phyloP scores from a whole-genome alignment of 2,113 vertebrate genomes.

The Gyps fulvus region DNA sequence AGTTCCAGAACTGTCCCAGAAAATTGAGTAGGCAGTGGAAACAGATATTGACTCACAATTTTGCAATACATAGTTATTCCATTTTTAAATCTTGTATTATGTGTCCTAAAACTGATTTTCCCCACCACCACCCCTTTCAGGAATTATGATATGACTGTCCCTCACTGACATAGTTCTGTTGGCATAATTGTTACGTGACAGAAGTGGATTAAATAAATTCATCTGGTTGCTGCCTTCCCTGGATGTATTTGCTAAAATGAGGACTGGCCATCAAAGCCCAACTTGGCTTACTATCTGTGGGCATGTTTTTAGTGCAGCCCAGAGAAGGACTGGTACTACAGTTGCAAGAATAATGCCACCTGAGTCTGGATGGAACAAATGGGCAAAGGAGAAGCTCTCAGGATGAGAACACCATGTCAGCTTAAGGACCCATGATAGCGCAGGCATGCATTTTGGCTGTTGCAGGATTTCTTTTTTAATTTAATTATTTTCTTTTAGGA shows the following conservation, averaged over 20 bases:
- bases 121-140: not conserved
- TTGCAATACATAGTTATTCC: not conserved
- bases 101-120: not conserved
- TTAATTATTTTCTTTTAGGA: conserved; percentile 65
- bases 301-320: not conserved
- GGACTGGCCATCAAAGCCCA: not conserved
- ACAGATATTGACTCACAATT: not conserved
- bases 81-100: not conserved
- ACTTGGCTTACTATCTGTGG: not conserved
- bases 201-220: not conserved
- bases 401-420: not conserved
- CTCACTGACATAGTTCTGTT: not conserved
- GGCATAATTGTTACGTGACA: not conserved
- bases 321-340: not conserved
- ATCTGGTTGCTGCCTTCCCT: not conserved
- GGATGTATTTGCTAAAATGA: not conserved
- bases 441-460: not conserved
- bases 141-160: not conserved
- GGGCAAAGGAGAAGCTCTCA: not conserved
- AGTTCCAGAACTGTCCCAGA: not conserved
- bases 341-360: not conserved
- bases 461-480: not conserved
- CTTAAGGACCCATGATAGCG: not conserved
- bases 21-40: not conserved
- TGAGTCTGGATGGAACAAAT: not conserved